phyloP scores from a whole-genome alignment of 2,888 invertebrate species.

The Coecobrya sp. region DNA sequence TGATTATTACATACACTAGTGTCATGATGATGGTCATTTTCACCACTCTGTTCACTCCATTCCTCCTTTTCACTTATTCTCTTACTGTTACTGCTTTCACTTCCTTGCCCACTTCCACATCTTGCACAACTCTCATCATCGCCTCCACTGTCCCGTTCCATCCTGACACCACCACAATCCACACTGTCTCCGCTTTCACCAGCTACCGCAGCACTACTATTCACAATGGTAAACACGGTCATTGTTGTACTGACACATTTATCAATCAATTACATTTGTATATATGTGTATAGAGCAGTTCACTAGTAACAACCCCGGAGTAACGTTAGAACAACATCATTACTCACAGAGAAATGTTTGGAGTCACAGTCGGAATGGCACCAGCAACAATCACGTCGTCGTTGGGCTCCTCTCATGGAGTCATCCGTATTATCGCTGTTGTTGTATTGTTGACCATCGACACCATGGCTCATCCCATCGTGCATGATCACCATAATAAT shows the following conservation, averaged over 20 bases:
- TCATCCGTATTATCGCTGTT: conserved; percentile 2
- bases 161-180: not conserved
- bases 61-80: not conserved
- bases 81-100: conserved; percentile 29
- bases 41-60: not conserved
- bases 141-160: conserved; percentile 18
- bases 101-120: conserved; percentile 51
- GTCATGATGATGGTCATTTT: no score
- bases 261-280: not conserved
- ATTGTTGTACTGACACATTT: conserved; percentile 63
- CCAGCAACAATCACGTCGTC: conserved; percentile 31
- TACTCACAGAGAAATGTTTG: conserved; percentile 2
- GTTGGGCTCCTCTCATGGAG: conserved; percentile 45
- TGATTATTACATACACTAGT: no score
- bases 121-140: not conserved
- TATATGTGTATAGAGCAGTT: not conserved
- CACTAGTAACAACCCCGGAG: not conserved
- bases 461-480: conserved; percentile 27
- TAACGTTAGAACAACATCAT: conserved; percentile 21
- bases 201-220: not conserved
- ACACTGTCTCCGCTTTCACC: conserved; percentile 3
- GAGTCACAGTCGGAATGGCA: conserved; percentile 25
- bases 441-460: not conserved
- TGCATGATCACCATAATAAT: conserved; percentile 53
- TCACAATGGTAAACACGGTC: conserved; percentile 45